Conservation (phyloP, 2,113 vertebrate genomes). For the Vidua macroura region DNA sequence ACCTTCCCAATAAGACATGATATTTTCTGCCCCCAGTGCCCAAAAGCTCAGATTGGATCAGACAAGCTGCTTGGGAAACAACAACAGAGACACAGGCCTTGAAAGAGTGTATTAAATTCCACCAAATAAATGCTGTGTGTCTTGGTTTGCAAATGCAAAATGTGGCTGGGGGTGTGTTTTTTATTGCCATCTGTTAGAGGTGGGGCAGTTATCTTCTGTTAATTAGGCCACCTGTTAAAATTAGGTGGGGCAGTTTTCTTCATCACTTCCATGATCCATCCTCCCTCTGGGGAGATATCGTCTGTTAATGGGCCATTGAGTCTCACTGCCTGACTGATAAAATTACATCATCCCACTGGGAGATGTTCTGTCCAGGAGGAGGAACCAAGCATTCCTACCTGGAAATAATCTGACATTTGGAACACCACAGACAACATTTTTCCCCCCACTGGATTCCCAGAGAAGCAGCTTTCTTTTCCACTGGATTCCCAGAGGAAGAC, state of each 20-base stretch:
- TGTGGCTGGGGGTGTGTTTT: neutral
- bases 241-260: neutral
- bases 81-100: neutral
- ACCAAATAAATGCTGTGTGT: neutral
- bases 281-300: neutral
- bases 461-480: neutral
- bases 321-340: neutral
- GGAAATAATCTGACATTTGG: neutral
- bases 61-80: neutral
- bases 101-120: neutral
- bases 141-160: neutral
- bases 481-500: neutral
- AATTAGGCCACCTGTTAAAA: neutral
- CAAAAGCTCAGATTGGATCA: neutral
- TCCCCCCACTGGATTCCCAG: neutral
- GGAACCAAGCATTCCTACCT: neutral
- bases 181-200: neutral
- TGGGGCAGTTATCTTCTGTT: neutral
- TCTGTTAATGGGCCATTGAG: neutral
- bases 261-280: neutral
- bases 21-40: neutral
- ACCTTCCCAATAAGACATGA: neutral
- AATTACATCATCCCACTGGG: neutral
- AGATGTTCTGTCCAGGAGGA: neutral
- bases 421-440: neutral